Base-by-base conservation (phyloP, 2,797 vertebrate genomes). In the Mus caroli region DNA sequence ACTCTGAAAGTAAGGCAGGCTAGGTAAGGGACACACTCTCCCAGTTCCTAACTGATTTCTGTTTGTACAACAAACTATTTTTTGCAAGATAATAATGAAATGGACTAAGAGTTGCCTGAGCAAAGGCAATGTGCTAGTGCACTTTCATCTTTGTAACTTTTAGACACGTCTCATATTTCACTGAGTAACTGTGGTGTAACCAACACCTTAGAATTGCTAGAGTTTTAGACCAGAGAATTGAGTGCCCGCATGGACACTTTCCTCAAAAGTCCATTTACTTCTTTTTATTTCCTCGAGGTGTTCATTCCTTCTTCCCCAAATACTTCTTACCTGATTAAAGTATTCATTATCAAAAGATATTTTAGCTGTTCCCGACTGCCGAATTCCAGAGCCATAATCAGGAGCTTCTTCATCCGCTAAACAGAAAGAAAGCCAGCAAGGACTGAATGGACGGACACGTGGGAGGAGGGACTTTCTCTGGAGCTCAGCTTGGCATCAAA, bases 321-420 rank as follows among this genome's bases (percentile, higher is more conserved):
- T n/a, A 82, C 34, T 91, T 91, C 97, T 98, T 98, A 99, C 99
- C 99, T 99, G 99, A 98, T 99, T 99, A 98, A 99, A 99, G 98
- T 99, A 99, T 62, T 99, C 99, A 7, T 99, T 99, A 98, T 99
- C 99, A 94, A 99, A 99, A 52, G 99, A 99, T 98, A 99, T 99
- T 98, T 99, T 99, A 96, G 99, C 99, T 0, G 99, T 99, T 97
- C 99, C 99, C 6, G 99, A 99, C 98, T 99, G 99, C 94, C 99
- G 99, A 89, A 99, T 99, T 91, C 99, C 99, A 89, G 99, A 99
- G 50, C 99, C 99, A 88, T 99, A 99, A 99, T 99, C 99, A 88
- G 99, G 99, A 84, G 99, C 99, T 97, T 99, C 99, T 97, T 99
- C 99, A 54, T 99, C 99, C 97, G 99, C 99, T 99, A 46, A 84